Percentiles rank a stretch among this genome's conserved stretches.
phyloP scores from a whole-genome alignment of 2,113 vertebrate genomes.

The Gadus macrocephalus region DNA sequence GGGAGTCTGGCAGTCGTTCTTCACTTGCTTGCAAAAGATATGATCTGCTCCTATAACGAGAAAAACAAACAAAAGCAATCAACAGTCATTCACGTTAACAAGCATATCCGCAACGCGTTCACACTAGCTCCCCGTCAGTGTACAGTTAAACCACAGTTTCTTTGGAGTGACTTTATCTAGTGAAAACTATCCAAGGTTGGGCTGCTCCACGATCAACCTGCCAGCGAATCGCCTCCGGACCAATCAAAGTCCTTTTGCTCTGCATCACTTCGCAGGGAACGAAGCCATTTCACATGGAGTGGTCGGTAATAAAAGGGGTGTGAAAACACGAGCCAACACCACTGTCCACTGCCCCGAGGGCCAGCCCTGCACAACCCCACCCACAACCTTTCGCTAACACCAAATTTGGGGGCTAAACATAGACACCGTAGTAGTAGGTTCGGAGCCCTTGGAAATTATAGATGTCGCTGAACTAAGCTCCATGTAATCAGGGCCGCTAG shows the following conservation, averaged over 20 bases:
- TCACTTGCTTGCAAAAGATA: conserved; percentile 93
- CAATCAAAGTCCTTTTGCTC: conserved; percentile 53
- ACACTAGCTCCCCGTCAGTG: not conserved
- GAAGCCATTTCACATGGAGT: conserved; percentile 70
- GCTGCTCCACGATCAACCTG: conserved; percentile 20
- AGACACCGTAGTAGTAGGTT: conserved; percentile 73
- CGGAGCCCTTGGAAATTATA: conserved; percentile 75
- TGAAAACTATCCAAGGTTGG: conserved; percentile 31
- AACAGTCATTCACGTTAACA: conserved; percentile 8
- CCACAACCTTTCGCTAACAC: conserved; percentile 77
- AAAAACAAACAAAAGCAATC: conserved; percentile 20
- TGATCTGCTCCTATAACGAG: conserved; percentile 86
- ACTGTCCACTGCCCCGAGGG: conserved; percentile 60
- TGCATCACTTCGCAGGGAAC: conserved; percentile 70
- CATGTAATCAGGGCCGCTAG: conserved; percentile 70
- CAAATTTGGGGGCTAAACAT: conserved; percentile 77
- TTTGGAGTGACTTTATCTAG: conserved; percentile 18
- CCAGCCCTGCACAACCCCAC: conserved; percentile 69
- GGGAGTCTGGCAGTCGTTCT: not conserved
- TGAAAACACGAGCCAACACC: conserved; percentile 75
- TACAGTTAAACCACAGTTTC: conserved; percentile 45
- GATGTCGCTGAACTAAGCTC: conserved; percentile 61
- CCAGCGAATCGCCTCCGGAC: conserved; percentile 39
- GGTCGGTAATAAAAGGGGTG: conserved; percentile 76
- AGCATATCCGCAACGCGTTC: conserved; percentile 14